These are phyloP conservation scores for Neodon shergylaensis DNA, from an alignment of 2,113 vertebrate genomes.

Conservation along the genomic window DNA sequence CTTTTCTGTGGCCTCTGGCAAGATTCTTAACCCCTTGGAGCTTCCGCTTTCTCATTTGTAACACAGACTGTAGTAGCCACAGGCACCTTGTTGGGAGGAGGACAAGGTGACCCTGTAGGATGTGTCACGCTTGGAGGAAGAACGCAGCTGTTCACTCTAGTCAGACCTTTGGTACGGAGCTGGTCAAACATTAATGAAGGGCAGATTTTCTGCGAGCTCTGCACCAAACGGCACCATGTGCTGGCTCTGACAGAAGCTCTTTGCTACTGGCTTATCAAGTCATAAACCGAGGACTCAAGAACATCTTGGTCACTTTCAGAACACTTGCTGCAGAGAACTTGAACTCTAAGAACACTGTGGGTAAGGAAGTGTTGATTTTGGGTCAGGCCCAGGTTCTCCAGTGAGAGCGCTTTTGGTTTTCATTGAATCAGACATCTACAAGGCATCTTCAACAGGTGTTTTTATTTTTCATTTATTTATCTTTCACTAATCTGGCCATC, in stretches of 20 bases:
- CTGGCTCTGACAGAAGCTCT: neutral
- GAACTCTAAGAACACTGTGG: neutral
- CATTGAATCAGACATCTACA: neutral
- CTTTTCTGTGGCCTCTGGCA: neutral
- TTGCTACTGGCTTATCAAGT: slow-evolving; percentile 2
- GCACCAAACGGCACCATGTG: neutral
- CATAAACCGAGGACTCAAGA: neutral
- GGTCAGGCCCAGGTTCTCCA: neutral
- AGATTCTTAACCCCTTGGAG: neutral
- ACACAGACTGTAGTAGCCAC: neutral
- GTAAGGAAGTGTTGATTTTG: neutral
- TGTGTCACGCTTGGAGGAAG: neutral
- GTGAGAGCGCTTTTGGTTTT: neutral
- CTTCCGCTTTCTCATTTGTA: neutral
- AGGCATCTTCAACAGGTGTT: neutral
- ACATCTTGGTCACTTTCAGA: neutral
- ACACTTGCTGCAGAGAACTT: neutral
- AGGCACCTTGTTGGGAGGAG: neutral
- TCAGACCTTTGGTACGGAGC: slow-evolving; percentile 53
- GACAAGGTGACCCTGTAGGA: neutral
- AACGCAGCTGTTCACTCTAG: neutral
- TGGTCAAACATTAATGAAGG: slow-evolving; percentile 69
- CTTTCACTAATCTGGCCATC: neutral
- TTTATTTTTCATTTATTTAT: neutral
- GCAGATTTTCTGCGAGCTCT: neutral